Base-by-base conservation (phyloP, 2,888 invertebrate species). In the Phalera bucephala region DNA sequence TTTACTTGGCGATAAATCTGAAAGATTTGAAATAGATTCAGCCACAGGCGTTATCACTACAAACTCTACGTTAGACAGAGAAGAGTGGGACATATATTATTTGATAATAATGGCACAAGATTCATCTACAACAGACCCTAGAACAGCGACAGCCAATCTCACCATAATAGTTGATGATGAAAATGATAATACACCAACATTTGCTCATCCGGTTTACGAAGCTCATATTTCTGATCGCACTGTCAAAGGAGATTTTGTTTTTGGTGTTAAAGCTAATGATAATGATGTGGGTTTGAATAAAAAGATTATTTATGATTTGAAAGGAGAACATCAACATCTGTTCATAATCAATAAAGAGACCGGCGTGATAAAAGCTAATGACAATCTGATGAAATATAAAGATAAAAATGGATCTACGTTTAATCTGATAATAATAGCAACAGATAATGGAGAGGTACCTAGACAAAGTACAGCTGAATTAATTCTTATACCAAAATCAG, bases 21-120 rank as follows among this genome's bases (percentile, higher is more conserved):
- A 95, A 58, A 91, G 94, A 56, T 98, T 99, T 79, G 85, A 91
- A 46, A 94, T 98, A 34, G 92, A 97, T 72, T 89, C 94, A 4
- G 92, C 93, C 22, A 94, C 95, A 0, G 98, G 98, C 0, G 91
- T 94, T 34, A 94, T 99, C 43, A 91, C 92, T 3, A 96, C 96
- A 0, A 92, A 93, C 40, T 89, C 91, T 3, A 90, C 92, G 4
- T 84, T 97, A 36, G 97, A 97, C 71, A 92, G 97, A 36, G 97
- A 97, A 83, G 93, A 94, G 57, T 93, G 92, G 45, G 91, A 93
- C 33, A 81, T 92, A 1, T 97, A 97, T 72, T 93, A 94, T 69
- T 86, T 98, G 46, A 95, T 95, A 1, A 87, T 97, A 10, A 95
- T 96, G 90, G 97, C 97, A 1, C 95, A 95, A 76, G 97, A 97